A percentile compares a stretch with the other conserved stretches of the same genome.
These are phyloP conservation scores for Ceratosolen solmsi DNA, from an alignment of 1,140 invertebrate species.

Conservation along the genomic window DNA sequence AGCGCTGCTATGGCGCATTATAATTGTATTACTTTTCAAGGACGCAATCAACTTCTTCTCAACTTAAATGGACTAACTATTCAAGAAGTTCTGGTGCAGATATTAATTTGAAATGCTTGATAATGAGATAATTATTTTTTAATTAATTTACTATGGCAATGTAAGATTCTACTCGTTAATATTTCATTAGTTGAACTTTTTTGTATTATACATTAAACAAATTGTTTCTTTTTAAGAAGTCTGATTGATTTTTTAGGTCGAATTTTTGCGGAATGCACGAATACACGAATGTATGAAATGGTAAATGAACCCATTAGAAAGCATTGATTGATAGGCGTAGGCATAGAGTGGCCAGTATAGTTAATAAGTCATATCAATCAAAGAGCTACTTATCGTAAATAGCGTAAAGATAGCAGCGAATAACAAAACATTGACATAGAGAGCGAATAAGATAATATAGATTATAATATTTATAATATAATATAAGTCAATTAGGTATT, in stretches of 20 bases:
- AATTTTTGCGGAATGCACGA: not conserved
- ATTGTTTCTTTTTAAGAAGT: not conserved
- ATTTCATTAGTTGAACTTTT: not conserved
- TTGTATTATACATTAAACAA: no score
- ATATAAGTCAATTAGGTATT: not conserved
- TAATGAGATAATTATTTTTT: not conserved
- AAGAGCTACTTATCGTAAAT: not conserved
- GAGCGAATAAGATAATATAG: not conserved
- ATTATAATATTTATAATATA: not conserved
- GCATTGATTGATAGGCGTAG: no score
- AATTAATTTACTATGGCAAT: not conserved
- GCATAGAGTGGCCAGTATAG: no score
- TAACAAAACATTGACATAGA: not conserved
- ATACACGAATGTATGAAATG: no score
- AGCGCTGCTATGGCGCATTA: not conserved
- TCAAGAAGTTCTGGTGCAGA: not conserved
- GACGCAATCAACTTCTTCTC: not conserved
- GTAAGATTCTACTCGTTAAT: not conserved
- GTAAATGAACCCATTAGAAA: no score
- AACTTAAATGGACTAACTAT: not conserved
- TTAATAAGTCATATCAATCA: not conserved
- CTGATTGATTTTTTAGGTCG: not conserved
- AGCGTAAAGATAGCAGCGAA: no score
- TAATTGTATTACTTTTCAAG: not conserved
- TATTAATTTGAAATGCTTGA: not conserved